phyloP scores from a whole-genome alignment of 1,140 invertebrate genomes.

The Pissodes strobi region DNA sequence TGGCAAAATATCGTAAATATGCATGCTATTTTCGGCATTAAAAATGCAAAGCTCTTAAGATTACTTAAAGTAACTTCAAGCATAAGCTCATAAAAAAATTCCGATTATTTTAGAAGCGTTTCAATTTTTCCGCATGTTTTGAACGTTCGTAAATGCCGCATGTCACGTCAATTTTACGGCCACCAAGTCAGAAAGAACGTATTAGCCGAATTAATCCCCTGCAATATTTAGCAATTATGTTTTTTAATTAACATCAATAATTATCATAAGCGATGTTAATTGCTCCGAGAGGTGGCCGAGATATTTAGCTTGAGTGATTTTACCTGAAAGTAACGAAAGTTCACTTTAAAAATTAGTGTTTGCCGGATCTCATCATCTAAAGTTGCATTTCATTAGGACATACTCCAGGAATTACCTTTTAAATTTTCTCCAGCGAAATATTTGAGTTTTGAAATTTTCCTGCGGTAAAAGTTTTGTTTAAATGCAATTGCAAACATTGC shows the following conservation, averaged over 20 bases:
- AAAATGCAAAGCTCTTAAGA: constrained; percentile 22
- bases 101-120: constrained; percentile 13
- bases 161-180: constrained; percentile 25
- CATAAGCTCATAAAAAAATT: constrained; percentile 11
- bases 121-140: constrained; percentile 17
- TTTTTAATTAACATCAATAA: constrained; percentile 24
- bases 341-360: too few species aligned
- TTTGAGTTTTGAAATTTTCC: too few species aligned
- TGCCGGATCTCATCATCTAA: too few species aligned
- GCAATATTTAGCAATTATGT: constrained; percentile 14
- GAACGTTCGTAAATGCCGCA: constrained; percentile 13
- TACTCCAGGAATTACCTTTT: too few species aligned
- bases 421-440: too few species aligned
- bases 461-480: too few species aligned
- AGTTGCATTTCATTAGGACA: too few species aligned
- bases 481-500: too few species aligned
- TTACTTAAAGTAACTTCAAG: background rate
- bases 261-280: too few species aligned
- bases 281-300: too few species aligned
- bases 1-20: constrained; percentile 11
- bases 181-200: constrained; percentile 10
- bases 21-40: background rate
- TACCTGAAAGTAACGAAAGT: too few species aligned
- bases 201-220: constrained; percentile 25
- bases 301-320: too few species aligned